Base-by-base conservation (phyloP, 2,113 vertebrate genomes). In the Meriones unguiculatus region DNA sequence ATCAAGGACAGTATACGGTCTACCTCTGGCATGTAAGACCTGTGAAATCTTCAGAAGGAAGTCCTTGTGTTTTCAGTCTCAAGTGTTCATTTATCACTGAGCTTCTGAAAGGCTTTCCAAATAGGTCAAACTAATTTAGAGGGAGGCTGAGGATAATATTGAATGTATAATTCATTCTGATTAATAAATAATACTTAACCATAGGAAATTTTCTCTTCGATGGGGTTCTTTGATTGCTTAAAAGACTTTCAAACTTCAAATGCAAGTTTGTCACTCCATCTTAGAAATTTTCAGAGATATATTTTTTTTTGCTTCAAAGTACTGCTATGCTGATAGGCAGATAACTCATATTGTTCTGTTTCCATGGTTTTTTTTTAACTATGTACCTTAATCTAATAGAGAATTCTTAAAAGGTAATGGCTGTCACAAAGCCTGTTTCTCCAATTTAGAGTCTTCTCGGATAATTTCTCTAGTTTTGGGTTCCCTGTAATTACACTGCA, bases 331-430 rank as follows among this genome's bases (percentile, higher is more conserved):
- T 87, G 85, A 89, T 69, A n/a, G 59, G 92, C 52, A 95, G 93
- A 89, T 92, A 93, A 52, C 65, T 92, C n/a, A 65, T 73, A 91
- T 38, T 89, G 38, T 96, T 88, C 69, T 93, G 64, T 90, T 85
- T 92, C 77, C 35, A 41, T 62, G 52, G 18, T 18, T 35, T 35
- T 57, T 18, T 81, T 87, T 76, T 90, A 73, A 77, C 10, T 81
- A 88, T n/a, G 46, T 50, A 52, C 46, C 57, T 90, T 84, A 93
- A 96, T 93, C 77, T 97, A 96, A 84, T 93, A 94, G 89, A 95
- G 50, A 75, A n/a, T 90, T 97, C 93, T n/a, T 80, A 78, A 90
- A 96, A 97, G 70, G 46, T 85, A 93, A 88, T 85, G 65, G 76
- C 75, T 93, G 50, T 91, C 93, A 92, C 50, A 75, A 46, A 93